Evolutionary conservation across 2,797 vertebrate species (phyloP).

Genomic region (Lithobates sylvaticus): DNA sequence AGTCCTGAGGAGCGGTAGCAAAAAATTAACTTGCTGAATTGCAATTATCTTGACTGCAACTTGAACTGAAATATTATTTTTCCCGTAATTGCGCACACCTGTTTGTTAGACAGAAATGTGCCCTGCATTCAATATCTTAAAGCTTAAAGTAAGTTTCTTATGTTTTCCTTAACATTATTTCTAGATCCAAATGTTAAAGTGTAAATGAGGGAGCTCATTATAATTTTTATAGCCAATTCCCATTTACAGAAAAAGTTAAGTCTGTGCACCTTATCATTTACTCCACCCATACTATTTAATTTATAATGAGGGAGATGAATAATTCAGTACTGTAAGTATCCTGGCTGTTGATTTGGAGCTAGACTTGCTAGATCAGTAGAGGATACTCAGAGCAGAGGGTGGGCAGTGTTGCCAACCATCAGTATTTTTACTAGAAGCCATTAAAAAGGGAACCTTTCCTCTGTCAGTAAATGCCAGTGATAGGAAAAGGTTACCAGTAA

Average conservation of each 20-base stretch:
- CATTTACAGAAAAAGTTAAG: neutral
- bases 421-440: too few species aligned
- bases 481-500: too few species aligned
- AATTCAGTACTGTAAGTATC: too few species aligned
- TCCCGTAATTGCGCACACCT: slow-evolving; percentile 38
- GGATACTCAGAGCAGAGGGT: too few species aligned
- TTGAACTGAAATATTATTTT: slow-evolving; percentile 38
- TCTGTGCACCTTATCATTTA: too few species aligned
- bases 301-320: too few species aligned
- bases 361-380: too few species aligned
- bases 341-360: too few species aligned
- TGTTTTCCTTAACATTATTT: neutral
- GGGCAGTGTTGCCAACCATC: too few species aligned
- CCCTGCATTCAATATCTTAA: slow-evolving; percentile 6
- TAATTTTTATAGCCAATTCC: neutral
- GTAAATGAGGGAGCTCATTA: neutral
- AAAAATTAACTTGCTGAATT: slow-evolving; percentile 25
- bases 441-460: too few species aligned
- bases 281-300: too few species aligned
- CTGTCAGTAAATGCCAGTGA: too few species aligned
- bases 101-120: slow-evolving; percentile 16
- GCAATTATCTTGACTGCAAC: slow-evolving; percentile 39
- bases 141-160: neutral
- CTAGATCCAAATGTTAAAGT: neutral
- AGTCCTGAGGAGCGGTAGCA: slow-evolving; percentile 3